A percentile compares a stretch with the other conserved stretches of the same genome.
Conservation (phyloP, 2,888 invertebrate species). For the Hirtodrosophila histrioides region DNA sequence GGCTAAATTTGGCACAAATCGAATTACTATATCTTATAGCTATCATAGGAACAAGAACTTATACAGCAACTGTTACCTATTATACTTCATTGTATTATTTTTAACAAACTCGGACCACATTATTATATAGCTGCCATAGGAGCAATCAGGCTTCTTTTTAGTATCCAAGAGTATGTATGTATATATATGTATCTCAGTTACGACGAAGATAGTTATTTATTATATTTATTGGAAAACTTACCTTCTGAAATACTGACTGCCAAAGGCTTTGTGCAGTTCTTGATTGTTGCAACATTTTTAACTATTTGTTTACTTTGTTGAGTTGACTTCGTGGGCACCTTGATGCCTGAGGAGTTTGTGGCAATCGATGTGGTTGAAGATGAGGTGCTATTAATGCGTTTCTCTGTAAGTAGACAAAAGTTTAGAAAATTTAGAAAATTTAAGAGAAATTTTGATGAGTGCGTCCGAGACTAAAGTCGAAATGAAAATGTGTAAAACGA, state of each 20-base stretch:
- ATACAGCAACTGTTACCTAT: no score
- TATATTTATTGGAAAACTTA: conserved; percentile 40
- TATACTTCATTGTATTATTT: no score
- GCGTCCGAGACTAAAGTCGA: no score
- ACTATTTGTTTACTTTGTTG: conserved; percentile 25
- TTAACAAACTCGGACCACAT: no score
- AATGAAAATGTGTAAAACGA: no score
- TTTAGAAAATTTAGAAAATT: background rate
- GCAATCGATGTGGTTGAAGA: conserved; percentile 10
- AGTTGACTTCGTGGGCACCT: conserved; percentile 11
- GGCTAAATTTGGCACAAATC: no score
- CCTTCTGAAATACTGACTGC: conserved; percentile 48
- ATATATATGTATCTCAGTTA: no score
- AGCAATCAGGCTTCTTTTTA: no score
- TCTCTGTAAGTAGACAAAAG: conserved; percentile 44
- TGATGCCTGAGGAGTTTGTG: conserved; percentile 10
- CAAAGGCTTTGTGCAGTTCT: conserved; percentile 35
- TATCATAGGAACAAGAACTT: no score
- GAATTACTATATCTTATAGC: no score
- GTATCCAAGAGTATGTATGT: no score
- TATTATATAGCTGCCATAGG: no score
- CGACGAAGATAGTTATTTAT: background rate
- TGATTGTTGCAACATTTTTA: conserved; percentile 36
- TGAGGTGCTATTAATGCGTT: conserved; percentile 46
- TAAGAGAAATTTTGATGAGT: background rate